Conservation (phyloP, 53 echinoderm and acorn worm species). For the Henricia sp. region DNA sequence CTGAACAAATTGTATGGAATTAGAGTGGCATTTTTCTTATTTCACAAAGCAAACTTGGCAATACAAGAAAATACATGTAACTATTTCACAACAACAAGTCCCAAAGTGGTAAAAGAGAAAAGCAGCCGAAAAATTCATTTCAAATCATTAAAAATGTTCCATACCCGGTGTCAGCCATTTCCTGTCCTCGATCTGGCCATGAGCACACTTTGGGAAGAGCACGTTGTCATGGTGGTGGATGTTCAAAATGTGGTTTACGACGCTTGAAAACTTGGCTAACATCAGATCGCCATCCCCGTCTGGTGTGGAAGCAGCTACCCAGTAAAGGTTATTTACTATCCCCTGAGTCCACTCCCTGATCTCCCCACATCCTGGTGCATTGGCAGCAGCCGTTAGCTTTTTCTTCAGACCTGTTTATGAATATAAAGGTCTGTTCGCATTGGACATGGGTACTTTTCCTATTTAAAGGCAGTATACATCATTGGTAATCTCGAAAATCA, state of each 20-base stretch:
- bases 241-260: slow-evolving; percentile 25
- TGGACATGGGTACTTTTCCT: not conserved
- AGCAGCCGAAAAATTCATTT: too few relatives aligned
- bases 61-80: too few relatives aligned
- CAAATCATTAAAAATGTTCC: too few relatives aligned
- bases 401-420: slow-evolving; percentile 32
- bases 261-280: slow-evolving; percentile 11
- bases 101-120: too few relatives aligned
- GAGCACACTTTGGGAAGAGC: slow-evolving; percentile 17
- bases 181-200: slow-evolving; percentile 4
- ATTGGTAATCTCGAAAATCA: too few relatives aligned
- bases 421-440: not conserved
- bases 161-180: slow-evolving; percentile 33
- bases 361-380: slow-evolving; percentile 2
- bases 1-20: too few relatives aligned
- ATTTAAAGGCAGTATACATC: too few relatives aligned
- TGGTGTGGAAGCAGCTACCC: slow-evolving; percentile 19
- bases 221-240: slow-evolving; percentile 1
- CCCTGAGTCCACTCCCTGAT: slow-evolving; percentile 11
- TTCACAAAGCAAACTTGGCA: too few relatives aligned
- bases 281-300: slow-evolving; percentile 43
- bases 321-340: slow-evolving; percentile 36
- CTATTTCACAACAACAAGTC: too few relatives aligned
- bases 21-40: too few relatives aligned
- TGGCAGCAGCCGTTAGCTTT: slow-evolving; percentile 15